Conservation (phyloP, 2,888 invertebrate genomes). For the Drosophila meridionalis region DNA sequence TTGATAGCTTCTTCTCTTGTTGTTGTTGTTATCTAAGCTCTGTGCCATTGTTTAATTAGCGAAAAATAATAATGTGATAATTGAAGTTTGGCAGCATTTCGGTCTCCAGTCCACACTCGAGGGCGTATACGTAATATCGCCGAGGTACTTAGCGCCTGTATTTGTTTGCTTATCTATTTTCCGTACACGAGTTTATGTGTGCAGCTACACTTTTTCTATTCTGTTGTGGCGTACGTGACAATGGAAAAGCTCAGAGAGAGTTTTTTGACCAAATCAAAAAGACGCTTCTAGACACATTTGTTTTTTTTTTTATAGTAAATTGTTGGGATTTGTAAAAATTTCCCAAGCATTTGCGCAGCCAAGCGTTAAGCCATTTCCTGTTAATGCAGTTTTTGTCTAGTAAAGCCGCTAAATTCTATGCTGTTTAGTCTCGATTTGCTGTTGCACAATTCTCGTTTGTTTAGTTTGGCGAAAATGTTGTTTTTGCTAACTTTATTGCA, state of each 20-base stretch:
- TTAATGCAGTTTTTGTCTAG: constrained; percentile 20
- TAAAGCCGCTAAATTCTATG: constrained; percentile 13
- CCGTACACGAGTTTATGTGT: constrained; percentile 52
- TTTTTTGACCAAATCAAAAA: constrained; percentile 2
- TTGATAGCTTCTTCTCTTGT: constrained; percentile 8
- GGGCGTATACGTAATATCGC: constrained; percentile 58
- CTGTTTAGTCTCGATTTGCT: background rate
- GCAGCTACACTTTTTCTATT: background rate
- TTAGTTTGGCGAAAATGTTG: background rate
- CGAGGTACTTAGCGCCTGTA: constrained; percentile 43
- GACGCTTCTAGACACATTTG: background rate
- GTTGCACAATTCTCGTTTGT: background rate
- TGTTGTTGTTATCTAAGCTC: constrained; percentile 45
- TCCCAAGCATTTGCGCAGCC: constrained; percentile 14
- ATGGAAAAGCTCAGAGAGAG: constrained; percentile 25
- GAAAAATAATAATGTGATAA: constrained; percentile 69
- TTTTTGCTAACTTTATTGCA: background rate
- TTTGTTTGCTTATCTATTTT: constrained; percentile 72
- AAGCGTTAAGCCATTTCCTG: constrained; percentile 39
- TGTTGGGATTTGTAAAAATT: constrained; percentile 4
- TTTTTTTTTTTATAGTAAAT: background rate
- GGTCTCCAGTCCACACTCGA: constrained; percentile 27
- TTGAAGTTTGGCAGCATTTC: constrained; percentile 63
- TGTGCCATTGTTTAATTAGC: constrained; percentile 56
- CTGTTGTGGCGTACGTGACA: constrained; percentile 69